These are phyloP conservation scores for Elephantulus edwardii DNA, from an alignment of 2,113 vertebrate genomes.

Conservation along the genomic window DNA sequence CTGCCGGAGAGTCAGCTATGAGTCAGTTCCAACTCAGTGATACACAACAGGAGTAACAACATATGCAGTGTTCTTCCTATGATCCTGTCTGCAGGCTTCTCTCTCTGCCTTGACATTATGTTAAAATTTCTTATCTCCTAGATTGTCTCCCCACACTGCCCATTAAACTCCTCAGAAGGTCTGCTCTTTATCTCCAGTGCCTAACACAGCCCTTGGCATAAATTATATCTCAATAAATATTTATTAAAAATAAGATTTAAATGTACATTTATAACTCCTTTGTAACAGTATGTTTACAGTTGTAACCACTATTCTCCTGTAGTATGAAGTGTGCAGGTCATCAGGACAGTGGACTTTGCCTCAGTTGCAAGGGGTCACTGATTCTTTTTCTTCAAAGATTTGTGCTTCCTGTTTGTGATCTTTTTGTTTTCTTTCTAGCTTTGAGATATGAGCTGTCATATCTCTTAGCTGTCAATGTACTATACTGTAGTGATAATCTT, in stretches of 20 bases:
- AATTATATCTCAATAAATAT: not conserved
- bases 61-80: not conserved
- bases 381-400: not conserved
- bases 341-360: not conserved
- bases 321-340: not conserved
- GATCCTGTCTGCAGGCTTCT: not conserved
- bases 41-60: too few relatives aligned
- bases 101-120: not conserved
- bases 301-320: not conserved
- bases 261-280: not conserved
- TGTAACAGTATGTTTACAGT: not conserved
- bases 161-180: not conserved
- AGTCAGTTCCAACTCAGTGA: too few relatives aligned
- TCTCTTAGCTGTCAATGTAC: not conserved
- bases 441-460: not conserved
- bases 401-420: not conserved
- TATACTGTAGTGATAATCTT: not conserved
- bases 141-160: not conserved
- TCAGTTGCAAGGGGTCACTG: not conserved
- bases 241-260: not conserved
- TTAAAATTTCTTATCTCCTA: not conserved
- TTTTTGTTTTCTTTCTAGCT: conserved; percentile 17
- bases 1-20: too few relatives aligned
- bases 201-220: not conserved
- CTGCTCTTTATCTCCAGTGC: not conserved